A percentile compares a stretch with the other conserved stretches of the same genome.
Evolutionary conservation across 2,113 vertebrate species (phyloP).

Genomic region (Limnothrissa miodon): DNA sequence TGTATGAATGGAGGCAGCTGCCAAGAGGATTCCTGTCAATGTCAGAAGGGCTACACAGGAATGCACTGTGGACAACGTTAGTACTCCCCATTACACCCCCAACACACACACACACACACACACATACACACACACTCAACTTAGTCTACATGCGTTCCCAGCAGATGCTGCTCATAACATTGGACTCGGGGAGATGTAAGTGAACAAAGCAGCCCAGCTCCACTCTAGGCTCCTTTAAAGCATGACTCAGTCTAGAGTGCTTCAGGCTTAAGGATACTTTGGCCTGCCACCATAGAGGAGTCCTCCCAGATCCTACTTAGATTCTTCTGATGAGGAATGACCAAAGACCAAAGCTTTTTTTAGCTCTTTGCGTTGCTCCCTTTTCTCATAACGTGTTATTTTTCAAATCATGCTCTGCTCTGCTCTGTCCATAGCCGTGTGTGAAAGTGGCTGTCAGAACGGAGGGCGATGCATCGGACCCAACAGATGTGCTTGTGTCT

Average conservation of each 20-base stretch:
- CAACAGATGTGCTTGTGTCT: constrained; percentile 93
- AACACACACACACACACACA: constrained; percentile 9
- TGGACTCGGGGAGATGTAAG: background rate
- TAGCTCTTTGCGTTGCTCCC: no score
- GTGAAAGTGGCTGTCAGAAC: constrained; percentile 93
- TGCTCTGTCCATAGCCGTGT: constrained; percentile 76
- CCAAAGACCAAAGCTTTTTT: no score
- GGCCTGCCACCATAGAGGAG: background rate
- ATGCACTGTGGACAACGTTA: constrained; percentile 89
- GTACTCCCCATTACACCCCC: constrained; percentile 54
- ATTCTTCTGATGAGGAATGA: background rate
- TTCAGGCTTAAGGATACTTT: background rate
- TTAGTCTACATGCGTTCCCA: background rate
- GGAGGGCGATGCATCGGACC: constrained; percentile 94
- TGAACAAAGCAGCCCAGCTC: background rate
- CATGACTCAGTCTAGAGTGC: background rate
- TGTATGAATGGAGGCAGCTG: constrained; percentile 92
- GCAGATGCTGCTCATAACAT: background rate
- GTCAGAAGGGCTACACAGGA: constrained; percentile 84
- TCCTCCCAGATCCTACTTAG: background rate
- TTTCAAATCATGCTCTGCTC: background rate
- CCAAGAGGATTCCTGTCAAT: constrained; percentile 79
- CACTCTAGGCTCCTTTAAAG: background rate
- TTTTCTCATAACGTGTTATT: no score
- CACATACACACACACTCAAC: background rate